Evolutionary conservation across 2,113 vertebrate species (phyloP), one percentile per base, ranked within the genome.

Genomic region (Mormoops blainvillei): DNA sequence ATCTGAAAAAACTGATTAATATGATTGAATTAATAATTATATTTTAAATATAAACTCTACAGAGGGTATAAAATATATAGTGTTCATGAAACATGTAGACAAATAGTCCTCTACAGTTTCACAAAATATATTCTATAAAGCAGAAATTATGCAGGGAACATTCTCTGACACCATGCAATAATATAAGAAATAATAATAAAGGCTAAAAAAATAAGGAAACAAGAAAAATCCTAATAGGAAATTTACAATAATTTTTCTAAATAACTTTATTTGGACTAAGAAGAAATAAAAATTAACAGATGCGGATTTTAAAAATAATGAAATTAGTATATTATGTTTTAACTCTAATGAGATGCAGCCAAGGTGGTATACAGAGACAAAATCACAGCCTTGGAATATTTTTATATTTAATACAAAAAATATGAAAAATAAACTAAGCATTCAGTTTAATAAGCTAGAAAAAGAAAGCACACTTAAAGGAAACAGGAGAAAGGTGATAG

Each of bases 341-440:
- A 82, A 92, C 31, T 38, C 33, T 87, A 74, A 43, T n/a, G 33
- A 90, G 28, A 70, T 90, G 45, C 22, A 90, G 56, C 9, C 70
- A 95, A 80, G 4, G 8, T 58, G 9, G 33, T 87, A 87, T 65
- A 13, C 3, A 93, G 50, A 95, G 76, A 95, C 41, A 95, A 91
- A 95, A 82, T 76, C 38, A 70, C 36, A 95, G 65, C 13, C 54
- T 91, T 89, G 31, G 5, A 89, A 61, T 54, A 82, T 76, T 61
- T 93, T 82, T 67, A 18, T 54, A 94, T 94, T 92, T 89, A 61
- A 80, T 50, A n/a, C 94, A 52, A 70, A 86, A 96, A 80, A 56
- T 15, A 48, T 67, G 10, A 81, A 92, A 82, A 82, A 90, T 15
- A 28, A 95, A 63, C 12, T 3, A 58, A 61, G 7, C 1, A 74